Evolutionary conservation across 2,113 vertebrate genomes (phyloP).

Genomic region (Ammodramus savannarum): DNA sequence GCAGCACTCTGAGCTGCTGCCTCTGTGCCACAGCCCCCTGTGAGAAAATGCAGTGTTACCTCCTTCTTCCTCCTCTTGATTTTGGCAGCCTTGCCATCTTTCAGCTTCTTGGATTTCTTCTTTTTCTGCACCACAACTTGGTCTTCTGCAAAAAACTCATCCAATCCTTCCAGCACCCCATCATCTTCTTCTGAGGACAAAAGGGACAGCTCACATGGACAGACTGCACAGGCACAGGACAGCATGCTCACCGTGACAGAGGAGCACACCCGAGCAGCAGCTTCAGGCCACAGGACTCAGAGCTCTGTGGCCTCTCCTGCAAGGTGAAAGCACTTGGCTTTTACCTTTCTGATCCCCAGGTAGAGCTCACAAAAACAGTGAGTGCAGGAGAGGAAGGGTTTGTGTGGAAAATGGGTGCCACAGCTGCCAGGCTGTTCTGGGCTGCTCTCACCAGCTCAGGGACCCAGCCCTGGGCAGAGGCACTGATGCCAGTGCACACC

Average conservation of each 20-base stretch:
- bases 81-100: constrained; percentile 82
- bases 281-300: rapidly evolving
- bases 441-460: neutral
- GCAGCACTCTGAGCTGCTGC: neutral
- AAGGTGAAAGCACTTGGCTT: neutral
- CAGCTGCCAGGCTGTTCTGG: neutral
- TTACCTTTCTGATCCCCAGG: rapidly evolving
- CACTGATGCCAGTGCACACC: neutral
- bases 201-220: neutral
- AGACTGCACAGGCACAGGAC: neutral
- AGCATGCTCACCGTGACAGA: rapidly evolving
- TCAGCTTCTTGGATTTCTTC: constrained; percentile 84
- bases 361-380: rapidly evolving
- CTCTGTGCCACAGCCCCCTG: rapidly evolving
- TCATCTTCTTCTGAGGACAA: constrained; percentile 81
- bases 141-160: constrained; percentile 81
- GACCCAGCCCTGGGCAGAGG: rapidly evolving
- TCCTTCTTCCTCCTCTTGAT: constrained; percentile 86
- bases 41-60: constrained; percentile 63
- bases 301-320: neutral
- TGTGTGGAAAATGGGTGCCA: rapidly evolving
- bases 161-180: constrained; percentile 76
- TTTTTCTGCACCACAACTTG: constrained; percentile 78
- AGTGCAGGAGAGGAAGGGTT: neutral
- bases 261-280: neutral